Conservation (phyloP, 2,113 vertebrate species). For the Antechinus stuartii region DNA sequence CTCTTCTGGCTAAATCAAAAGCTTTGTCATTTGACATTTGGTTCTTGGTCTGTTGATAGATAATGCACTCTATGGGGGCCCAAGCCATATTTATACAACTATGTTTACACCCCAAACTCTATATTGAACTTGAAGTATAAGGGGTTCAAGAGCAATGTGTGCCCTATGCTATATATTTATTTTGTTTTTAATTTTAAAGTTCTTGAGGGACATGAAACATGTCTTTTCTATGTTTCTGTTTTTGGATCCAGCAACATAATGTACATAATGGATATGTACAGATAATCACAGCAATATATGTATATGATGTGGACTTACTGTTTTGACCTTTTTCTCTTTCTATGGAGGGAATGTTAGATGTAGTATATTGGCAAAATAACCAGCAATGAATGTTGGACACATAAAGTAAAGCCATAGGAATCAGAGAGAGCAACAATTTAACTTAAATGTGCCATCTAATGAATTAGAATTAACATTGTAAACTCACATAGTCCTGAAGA, state of each 20-base stretch:
- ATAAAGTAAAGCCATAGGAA: background rate
- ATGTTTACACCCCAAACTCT: background rate
- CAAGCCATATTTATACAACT: background rate
- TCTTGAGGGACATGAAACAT: background rate
- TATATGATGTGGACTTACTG: background rate
- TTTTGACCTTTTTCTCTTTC: background rate
- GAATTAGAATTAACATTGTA: background rate
- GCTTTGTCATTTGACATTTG: background rate
- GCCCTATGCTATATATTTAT: background rate
- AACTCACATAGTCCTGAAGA: background rate
- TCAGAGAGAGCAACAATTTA: background rate
- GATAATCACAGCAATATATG: background rate
- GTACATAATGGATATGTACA: background rate
- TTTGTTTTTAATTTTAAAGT: background rate
- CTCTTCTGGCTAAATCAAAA: background rate
- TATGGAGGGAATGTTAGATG: background rate
- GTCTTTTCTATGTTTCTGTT: background rate
- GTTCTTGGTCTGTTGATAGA: background rate
- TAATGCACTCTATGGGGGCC: background rate
- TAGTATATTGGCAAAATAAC: background rate
- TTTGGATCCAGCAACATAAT: background rate
- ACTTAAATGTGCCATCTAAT: background rate
- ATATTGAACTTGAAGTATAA: background rate
- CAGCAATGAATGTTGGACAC: background rate
- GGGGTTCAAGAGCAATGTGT: background rate